phyloP scores from a whole-genome alignment of 2,797 vertebrate genomes.

The Enteromius anoplus region DNA sequence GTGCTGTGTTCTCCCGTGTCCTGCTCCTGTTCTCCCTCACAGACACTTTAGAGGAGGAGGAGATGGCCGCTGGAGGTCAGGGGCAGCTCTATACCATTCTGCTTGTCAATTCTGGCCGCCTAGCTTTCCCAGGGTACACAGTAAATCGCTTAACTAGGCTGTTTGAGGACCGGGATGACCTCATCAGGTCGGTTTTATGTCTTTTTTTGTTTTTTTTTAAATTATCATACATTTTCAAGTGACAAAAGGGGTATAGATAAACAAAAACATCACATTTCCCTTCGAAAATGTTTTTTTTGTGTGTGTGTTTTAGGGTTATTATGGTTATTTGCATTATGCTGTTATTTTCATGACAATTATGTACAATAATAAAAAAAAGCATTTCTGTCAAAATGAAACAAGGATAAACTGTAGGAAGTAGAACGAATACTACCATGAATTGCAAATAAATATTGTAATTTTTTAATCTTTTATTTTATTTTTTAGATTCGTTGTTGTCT shows the following conservation, averaged over 20 bases:
- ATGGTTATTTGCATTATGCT: neutral
- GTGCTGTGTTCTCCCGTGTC: slow-evolving; percentile 87
- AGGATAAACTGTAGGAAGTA: neutral
- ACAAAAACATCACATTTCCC: slow-evolving; percentile 34
- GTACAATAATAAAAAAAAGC: neutral
- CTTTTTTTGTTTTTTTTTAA: slow-evolving; percentile 57
- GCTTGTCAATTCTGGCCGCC: slow-evolving; percentile 86
- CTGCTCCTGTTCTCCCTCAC: slow-evolving; percentile 91
- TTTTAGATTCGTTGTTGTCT: neutral
- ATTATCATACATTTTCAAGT: slow-evolving; percentile 58
- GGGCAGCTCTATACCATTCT: slow-evolving; percentile 88
- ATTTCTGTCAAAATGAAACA: neutral
- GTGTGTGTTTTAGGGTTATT: neutral
- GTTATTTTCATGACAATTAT: neutral
- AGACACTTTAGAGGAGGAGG: slow-evolving; percentile 89
- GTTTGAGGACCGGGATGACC: slow-evolving; percentile 90
- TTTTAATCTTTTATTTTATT: too few species aligned
- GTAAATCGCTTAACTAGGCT: slow-evolving; percentile 79
- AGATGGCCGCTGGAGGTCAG: slow-evolving; percentile 86
- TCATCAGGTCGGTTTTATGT: slow-evolving; percentile 81
- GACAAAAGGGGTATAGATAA: neutral
- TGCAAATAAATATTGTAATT: too few species aligned
- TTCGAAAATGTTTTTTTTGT: slow-evolving; percentile 17
- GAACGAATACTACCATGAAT: neutral
- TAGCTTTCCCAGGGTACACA: slow-evolving; percentile 87